phyloP scores from a whole-genome alignment of 2,113 vertebrate genomes.

The Thomomys bottae region DNA sequence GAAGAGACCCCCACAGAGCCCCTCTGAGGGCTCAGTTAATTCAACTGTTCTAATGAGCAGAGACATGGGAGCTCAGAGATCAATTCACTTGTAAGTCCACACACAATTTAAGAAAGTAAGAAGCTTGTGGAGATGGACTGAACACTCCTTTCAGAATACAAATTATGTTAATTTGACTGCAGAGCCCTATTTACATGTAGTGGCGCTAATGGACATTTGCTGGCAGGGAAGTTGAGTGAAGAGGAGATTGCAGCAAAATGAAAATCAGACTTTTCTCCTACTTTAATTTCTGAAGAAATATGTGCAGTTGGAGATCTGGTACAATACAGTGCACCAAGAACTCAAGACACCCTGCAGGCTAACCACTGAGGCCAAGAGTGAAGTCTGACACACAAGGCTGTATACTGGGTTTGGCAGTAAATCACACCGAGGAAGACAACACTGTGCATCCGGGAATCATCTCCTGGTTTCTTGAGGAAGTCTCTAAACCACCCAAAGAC shows the following conservation, averaged over 20 bases:
- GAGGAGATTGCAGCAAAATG: neutral
- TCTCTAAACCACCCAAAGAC: neutral
- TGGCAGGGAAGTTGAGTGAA: constrained; percentile 28
- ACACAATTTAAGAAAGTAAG: constrained; percentile 47
- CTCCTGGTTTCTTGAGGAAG: neutral
- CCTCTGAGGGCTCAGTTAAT: constrained; percentile 63
- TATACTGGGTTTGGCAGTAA: neutral
- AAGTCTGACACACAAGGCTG: neutral
- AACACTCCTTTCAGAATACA: constrained; percentile 37
- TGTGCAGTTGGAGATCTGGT: neutral
- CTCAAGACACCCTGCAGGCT: neutral
- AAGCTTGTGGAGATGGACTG: constrained; percentile 17
- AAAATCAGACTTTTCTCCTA: neutral
- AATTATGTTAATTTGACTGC: neutral
- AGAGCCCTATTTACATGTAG: neutral
- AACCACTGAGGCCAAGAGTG: neutral
- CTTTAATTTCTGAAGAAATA: neutral
- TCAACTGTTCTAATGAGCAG: constrained; percentile 38
- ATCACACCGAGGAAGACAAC: neutral
- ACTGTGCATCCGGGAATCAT: neutral
- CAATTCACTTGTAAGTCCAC: constrained; percentile 64
- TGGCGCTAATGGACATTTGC: neutral
- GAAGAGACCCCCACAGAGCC: constrained; percentile 21
- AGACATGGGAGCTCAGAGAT: constrained; percentile 45
- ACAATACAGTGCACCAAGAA: neutral